Evolutionary conservation across 1,140 invertebrate species (phyloP).

Genomic region (Tetramorium parvispinum): DNA sequence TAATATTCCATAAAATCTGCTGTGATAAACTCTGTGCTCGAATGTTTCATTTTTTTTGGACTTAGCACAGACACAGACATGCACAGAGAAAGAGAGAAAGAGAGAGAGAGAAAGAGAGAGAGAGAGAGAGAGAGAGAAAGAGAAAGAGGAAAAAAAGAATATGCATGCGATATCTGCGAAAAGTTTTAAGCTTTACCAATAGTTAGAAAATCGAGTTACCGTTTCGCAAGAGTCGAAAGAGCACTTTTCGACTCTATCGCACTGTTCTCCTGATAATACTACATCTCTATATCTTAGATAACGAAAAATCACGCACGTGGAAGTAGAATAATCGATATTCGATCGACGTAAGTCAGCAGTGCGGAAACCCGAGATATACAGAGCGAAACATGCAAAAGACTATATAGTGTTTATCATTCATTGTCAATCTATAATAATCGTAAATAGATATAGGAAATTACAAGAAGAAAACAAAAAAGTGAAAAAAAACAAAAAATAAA

Average conservation of each 20-base stretch:
- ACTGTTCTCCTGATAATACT: neutral
- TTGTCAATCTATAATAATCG: neutral
- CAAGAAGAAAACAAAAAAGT: neutral
- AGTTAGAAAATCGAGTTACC: neutral
- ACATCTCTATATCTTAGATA: constrained; percentile 40
- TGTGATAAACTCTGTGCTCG: neutral
- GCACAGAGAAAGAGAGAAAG: neutral
- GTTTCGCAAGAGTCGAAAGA: neutral
- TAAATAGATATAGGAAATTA: neutral
- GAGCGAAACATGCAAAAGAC: constrained; percentile 21
- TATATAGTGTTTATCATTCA: neutral
- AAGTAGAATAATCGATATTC: constrained; percentile 39
- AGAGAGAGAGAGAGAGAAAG: too few relatives aligned
- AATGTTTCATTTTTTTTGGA: neutral
- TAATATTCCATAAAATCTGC: neutral
- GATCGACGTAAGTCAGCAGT: constrained; percentile 56
- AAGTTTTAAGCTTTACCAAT: neutral
- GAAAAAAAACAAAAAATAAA: neutral
- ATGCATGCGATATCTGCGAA: neutral
- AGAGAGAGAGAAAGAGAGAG: neutral
- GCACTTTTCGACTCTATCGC: constrained; percentile 7
- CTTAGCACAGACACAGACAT: neutral
- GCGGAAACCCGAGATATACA: constrained; percentile 69
- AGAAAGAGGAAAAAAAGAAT: neutral
- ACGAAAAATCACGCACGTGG: constrained; percentile 14